phyloP scores from a whole-genome alignment of 2,797 vertebrate genomes.

The Pipistrellus pygmaeus region DNA sequence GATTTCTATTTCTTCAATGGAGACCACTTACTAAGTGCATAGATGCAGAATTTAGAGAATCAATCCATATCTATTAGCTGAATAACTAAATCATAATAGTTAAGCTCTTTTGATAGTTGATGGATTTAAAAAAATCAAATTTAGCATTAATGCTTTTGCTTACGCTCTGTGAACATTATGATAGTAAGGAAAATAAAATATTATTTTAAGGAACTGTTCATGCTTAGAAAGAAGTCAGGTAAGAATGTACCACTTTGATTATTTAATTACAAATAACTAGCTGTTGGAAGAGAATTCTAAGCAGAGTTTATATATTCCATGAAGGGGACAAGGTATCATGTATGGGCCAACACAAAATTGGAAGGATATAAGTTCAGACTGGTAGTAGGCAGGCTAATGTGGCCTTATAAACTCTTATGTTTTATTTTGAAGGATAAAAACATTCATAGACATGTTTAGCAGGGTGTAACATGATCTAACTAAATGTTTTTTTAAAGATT shows the following conservation, averaged over 20 bases:
- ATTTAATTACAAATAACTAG: not conserved
- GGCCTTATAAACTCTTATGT: not conserved
- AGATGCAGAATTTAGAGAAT: not conserved
- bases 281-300: not conserved
- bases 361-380: not conserved
- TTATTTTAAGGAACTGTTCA: slow-evolving; percentile 9
- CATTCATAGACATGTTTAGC: not conserved
- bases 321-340: not conserved
- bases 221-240: not conserved
- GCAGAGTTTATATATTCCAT: not conserved
- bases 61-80: not conserved
- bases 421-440: not conserved
- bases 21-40: not conserved
- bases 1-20: not conserved
- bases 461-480: not conserved
- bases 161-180: not conserved
- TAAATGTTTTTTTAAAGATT: not conserved
- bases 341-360: not conserved
- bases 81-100: slow-evolving; percentile 7
- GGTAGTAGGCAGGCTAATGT: not conserved
- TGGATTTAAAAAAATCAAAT: not conserved
- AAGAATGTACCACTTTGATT: not conserved
- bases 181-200: not conserved
- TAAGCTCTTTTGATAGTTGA: not conserved
- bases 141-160: not conserved